A percentile compares a stretch with the other conserved stretches of the same genome.
Evolutionary conservation across 2,113 vertebrate species (phyloP).

Genomic region (Telmatochromis bifrenatus): DNA sequence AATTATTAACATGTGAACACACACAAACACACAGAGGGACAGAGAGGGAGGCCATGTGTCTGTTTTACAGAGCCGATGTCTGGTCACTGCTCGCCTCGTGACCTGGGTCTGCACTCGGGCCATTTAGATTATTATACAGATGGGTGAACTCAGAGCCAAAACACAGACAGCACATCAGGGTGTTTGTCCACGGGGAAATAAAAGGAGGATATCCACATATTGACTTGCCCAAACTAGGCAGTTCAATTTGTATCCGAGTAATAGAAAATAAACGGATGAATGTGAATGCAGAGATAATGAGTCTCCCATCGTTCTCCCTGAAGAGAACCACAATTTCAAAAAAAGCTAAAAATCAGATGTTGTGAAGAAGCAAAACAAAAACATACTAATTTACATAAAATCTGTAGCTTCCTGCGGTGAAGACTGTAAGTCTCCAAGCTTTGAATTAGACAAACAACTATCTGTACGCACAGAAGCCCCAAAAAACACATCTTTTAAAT

Average conservation of each 20-base stretch:
- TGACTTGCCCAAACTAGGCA: background rate
- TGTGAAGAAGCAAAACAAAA: background rate
- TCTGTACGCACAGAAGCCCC: background rate
- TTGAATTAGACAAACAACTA: background rate
- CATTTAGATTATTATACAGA: slow-evolving; percentile 41
- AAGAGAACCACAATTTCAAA: background rate
- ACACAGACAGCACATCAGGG: background rate
- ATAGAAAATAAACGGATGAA: background rate
- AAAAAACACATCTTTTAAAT: background rate
- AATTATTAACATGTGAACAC: slow-evolving; percentile 5
- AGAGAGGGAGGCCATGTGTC: background rate
- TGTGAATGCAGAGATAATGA: background rate
- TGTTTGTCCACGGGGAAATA: background rate
- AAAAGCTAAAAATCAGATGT: background rate
- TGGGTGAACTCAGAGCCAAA: background rate
- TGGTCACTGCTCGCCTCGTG: background rate
- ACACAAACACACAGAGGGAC: background rate
- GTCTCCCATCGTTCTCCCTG: background rate
- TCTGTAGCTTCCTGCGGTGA: background rate
- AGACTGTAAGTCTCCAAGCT: background rate
- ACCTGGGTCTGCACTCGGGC: background rate
- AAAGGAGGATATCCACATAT: background rate
- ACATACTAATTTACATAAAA: background rate
- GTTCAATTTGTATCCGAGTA: background rate
- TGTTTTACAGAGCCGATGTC: background rate